Evolutionary conservation across 2,888 invertebrate genomes (phyloP).

Genomic region (Microchrysa polita): DNA sequence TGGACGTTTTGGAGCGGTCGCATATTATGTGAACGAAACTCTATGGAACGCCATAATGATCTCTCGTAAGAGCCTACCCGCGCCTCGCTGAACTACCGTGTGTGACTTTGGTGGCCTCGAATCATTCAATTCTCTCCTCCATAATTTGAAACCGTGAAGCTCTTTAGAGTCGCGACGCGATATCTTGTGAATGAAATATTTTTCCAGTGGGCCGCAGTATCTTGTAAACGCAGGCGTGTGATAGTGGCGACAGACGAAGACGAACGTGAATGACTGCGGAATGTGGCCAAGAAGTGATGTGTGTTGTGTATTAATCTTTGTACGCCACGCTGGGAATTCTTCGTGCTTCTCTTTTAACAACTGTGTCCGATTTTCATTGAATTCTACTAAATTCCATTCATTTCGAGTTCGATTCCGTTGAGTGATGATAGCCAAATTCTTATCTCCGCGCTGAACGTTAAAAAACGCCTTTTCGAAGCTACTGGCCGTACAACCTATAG

Average conservation of each 20-base stretch:
- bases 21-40: neutral
- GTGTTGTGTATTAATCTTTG: too few relatives aligned
- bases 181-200: constrained; percentile 44
- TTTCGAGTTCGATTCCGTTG: too few relatives aligned
- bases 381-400: too few relatives aligned
- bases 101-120: constrained; percentile 29
- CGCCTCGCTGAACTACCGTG: constrained; percentile 1
- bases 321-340: too few relatives aligned
- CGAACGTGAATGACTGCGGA: constrained; percentile 14
- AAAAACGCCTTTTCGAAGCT: too few relatives aligned
- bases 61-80: constrained; percentile 25
- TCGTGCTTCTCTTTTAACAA: too few relatives aligned
- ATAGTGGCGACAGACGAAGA: constrained; percentile 31
- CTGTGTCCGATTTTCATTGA: too few relatives aligned
- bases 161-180: constrained; percentile 18
- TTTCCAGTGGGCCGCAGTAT: constrained; percentile 9
- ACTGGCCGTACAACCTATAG: too few relatives aligned
- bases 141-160: neutral
- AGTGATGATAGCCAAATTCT: too few relatives aligned
- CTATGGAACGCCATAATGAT: constrained; percentile 32
- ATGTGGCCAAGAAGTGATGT: constrained; percentile 4
- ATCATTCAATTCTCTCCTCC: constrained; percentile 1
- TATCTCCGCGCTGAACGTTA: too few relatives aligned
- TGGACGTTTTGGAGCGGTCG: constrained; percentile 19
- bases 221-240: constrained; percentile 20